A percentile compares a stretch with the other conserved stretches of the same genome.
Conservation (phyloP, 64 coral and sea anemone genomes). For the Orbicella faveolata region DNA sequence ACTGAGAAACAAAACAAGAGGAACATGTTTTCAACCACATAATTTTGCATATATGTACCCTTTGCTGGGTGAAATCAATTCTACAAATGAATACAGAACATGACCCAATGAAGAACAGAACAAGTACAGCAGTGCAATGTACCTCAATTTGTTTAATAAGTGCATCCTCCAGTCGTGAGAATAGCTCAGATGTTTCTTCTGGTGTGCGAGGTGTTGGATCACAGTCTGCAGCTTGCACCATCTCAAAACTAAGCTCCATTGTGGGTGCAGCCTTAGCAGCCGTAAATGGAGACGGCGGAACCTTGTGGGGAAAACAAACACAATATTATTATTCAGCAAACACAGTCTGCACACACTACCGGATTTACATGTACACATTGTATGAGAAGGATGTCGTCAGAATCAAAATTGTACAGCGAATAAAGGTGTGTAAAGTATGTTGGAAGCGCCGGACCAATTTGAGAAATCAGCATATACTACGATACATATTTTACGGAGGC, state of each 20-base stretch:
- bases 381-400: too few species aligned
- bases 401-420: too few species aligned
- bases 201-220: conserved; percentile 67
- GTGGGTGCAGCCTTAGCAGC: conserved; percentile 31
- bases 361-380: too few species aligned
- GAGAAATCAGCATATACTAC: too few species aligned
- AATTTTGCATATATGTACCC: too few species aligned
- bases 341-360: too few species aligned
- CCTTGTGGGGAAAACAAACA: conserved; percentile 14
- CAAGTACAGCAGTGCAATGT: neutral
- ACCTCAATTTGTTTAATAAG: conserved; percentile 98
- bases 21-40: too few species aligned
- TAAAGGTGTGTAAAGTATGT: too few species aligned
- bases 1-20: too few species aligned
- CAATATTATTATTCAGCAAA: neutral
- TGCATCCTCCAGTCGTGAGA: conserved; percentile 88
- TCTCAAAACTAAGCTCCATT: conserved; percentile 29
- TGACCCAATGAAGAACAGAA: neutral
- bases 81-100: neutral
- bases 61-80: too few species aligned
- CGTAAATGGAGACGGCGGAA: conserved; percentile 79
- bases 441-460: too few species aligned
- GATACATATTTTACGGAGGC: neutral
- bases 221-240: conserved; percentile 50
- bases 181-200: conserved; percentile 80